Evolutionary conservation across 53 echinoderm and acorn worm genomes (phyloP), one percentile per base, ranked within the genome.

Genomic region (Mesocentrotus franciscanus): DNA sequence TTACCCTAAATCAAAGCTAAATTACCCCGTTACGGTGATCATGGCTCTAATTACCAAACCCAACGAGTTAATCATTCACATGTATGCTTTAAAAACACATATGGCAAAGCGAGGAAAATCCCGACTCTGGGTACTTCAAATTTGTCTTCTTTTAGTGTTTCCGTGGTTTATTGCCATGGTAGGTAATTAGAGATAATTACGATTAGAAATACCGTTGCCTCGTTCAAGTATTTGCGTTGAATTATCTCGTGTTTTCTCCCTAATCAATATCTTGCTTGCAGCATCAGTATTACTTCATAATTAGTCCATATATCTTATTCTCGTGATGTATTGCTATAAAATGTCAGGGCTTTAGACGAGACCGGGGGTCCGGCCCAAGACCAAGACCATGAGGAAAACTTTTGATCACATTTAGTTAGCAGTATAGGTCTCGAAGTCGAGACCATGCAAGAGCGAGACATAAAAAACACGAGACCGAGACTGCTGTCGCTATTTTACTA

Each of bases 41-140:
- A 87, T 87, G 87, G 12, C 58, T 11, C 59, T 87, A 87, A 87
- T 87, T 87, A 87, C 11, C 87, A 14, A 26, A 87, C 58, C 14
- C 27, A 87, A 58, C 59, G 58, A 87, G 87, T 87, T 87, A 87
- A 87, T 87, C 87, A 87, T 87, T 87, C 87, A 87, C 87, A 42
- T 87, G n/a, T 39, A 81, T 58, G 59, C 12, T 9, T 9, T 56
- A n/a, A 29, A 58, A 87, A n/a, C n/a, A 0, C 49, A 85, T 18
- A 85, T 56, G 85, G 58, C 58, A 57, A 87, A 87, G 24, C 0
- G 10, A 58, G 58, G n/a, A 58, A 58, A n/a, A 57, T 87, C 6
- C 26, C 8, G 13, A 26, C 56, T 58, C 42, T 1, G 81, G 36
- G 42, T 87, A 26, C 87, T 87, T 87, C 58, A 58, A 29, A 87